Percentiles rank a stretch among this genome's conserved stretches.
Conservation (phyloP, 1,140 invertebrate genomes). For the Drosophila carrolli region DNA sequence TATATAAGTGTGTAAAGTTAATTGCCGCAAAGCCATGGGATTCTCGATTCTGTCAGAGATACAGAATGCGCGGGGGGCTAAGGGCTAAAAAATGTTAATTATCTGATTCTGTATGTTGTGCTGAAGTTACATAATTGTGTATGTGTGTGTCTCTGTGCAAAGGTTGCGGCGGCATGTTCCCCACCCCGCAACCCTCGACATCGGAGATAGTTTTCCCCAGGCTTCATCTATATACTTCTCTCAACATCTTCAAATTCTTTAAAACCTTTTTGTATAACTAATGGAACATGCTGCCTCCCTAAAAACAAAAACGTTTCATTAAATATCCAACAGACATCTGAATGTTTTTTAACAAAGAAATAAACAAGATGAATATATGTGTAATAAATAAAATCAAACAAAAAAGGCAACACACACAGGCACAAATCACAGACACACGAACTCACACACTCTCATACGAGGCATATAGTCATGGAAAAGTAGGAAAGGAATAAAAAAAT, state of each 20-base stretch:
- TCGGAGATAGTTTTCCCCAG: constrained; percentile 21
- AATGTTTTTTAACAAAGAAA: constrained; percentile 69
- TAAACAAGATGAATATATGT: constrained; percentile 39
- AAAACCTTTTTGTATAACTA: constrained; percentile 6
- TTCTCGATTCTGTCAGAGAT: constrained; percentile 10
- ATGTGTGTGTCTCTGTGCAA: constrained; percentile 71
- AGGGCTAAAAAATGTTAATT: constrained; percentile 63
- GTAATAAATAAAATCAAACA: constrained; percentile 48
- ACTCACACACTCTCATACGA: constrained; percentile 21
- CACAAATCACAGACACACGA: constrained; percentile 19
- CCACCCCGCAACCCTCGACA: constrained; percentile 32
- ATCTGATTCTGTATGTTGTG: constrained; percentile 80
- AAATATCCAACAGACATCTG: constrained; percentile 72
- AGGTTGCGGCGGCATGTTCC: constrained; percentile 74
- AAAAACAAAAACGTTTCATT: constrained; percentile 41
- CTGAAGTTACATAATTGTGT: constrained; percentile 74
- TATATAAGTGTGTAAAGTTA: constrained; percentile 63
- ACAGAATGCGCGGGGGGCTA: constrained; percentile 15
- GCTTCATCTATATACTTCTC: constrained; percentile 13
- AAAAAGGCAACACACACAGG: constrained; percentile 41
- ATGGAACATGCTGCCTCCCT: constrained; percentile 54
- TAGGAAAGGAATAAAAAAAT: constrained; percentile 24
- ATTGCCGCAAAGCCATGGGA: constrained; percentile 35
- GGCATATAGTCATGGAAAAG: constrained; percentile 44
- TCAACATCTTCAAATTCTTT: constrained; percentile 7